Conservation (phyloP, 53 echinoderm and acorn worm species). For the Luidia sarsii region DNA sequence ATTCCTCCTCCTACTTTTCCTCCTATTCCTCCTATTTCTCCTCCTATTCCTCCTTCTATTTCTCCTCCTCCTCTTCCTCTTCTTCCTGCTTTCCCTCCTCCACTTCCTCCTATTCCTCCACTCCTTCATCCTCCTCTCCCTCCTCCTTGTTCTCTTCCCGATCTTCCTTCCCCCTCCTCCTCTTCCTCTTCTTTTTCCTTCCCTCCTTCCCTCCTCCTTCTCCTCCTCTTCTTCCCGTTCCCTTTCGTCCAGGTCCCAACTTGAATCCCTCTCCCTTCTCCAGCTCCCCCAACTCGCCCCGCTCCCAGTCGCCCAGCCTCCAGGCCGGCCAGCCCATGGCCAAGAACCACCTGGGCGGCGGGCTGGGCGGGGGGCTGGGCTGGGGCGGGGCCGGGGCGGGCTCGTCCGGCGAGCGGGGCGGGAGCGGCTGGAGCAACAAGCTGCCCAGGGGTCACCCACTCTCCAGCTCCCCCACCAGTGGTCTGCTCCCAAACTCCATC, state of each 20-base stretch:
- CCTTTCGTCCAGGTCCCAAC: slow-evolving; percentile 46
- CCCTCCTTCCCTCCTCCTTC: neutral
- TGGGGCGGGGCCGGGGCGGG: slow-evolving; percentile 40
- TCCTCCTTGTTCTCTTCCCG: neutral
- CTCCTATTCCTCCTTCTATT: no score
- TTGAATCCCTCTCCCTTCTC: slow-evolving; percentile 63
- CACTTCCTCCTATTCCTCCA: no score
- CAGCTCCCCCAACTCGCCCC: slow-evolving; percentile 58
- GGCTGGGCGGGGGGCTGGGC: slow-evolving; percentile 30
- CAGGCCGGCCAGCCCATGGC: slow-evolving; percentile 23
- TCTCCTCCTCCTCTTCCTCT: no score
- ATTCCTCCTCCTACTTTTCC: no score
- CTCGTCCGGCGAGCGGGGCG: neutral
- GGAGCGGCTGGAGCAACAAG: slow-evolving; percentile 40
- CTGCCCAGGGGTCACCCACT: slow-evolving; percentile 64
- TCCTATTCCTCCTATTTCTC: no score
- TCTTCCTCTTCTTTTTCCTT: no score
- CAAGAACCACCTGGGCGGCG: slow-evolving; percentile 33
- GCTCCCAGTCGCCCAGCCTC: slow-evolving; percentile 61
- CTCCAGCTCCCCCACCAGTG: slow-evolving; percentile 94
- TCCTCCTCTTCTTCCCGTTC: neutral
- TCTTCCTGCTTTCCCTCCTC: no score
- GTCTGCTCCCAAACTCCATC: slow-evolving; percentile 82
- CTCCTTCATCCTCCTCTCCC: no score
- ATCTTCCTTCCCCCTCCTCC: neutral